Evolutionary conservation across 37 sponge, comb jelly and placozoan species (phyloP).

Genomic region (Diacarnus erythraeanus): DNA sequence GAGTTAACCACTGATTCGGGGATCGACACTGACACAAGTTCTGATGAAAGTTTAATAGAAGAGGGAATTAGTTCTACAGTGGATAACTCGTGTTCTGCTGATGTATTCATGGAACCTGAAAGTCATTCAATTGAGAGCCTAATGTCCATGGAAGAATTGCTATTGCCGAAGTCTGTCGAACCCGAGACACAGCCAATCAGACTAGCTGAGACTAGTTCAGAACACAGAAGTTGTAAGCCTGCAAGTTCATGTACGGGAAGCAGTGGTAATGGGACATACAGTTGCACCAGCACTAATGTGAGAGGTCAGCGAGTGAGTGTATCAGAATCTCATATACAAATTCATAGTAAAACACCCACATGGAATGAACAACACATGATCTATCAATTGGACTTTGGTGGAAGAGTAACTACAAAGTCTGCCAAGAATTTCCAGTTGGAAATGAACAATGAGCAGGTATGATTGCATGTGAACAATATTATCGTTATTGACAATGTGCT

Average conservation of each 20-base stretch:
- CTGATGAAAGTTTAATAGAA: constrained; percentile 33
- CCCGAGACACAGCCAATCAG: constrained; percentile 31
- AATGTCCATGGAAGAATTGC: constrained; percentile 59
- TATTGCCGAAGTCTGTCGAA: constrained; percentile 24
- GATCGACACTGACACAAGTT: constrained; percentile 61
- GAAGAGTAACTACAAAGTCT: constrained; percentile 88
- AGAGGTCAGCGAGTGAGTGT: constrained; percentile 18
- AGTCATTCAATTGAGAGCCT: constrained; percentile 39
- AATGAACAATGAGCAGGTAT: constrained; percentile 75
- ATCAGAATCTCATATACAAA: constrained; percentile 66
- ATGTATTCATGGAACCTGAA: constrained; percentile 41
- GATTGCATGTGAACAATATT: no score
- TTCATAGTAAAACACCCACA: constrained; percentile 87
- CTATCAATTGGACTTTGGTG: constrained; percentile 95
- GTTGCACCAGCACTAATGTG: constrained; percentile 6
- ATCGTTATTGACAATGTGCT: no score
- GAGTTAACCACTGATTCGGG: constrained; percentile 73
- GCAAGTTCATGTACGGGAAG: not conserved
- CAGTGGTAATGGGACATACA: constrained; percentile 8
- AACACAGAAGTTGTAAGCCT: not conserved
- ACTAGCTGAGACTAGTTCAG: constrained; percentile 14
- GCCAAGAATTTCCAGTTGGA: constrained; percentile 96
- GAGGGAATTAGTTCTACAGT: not conserved
- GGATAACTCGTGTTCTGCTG: constrained; percentile 14
- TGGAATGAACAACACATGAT: constrained; percentile 96